phyloP scores from a whole-genome alignment of 37 sponge, comb jelly and placozoan genomes.

The Geodia barretti region DNA sequence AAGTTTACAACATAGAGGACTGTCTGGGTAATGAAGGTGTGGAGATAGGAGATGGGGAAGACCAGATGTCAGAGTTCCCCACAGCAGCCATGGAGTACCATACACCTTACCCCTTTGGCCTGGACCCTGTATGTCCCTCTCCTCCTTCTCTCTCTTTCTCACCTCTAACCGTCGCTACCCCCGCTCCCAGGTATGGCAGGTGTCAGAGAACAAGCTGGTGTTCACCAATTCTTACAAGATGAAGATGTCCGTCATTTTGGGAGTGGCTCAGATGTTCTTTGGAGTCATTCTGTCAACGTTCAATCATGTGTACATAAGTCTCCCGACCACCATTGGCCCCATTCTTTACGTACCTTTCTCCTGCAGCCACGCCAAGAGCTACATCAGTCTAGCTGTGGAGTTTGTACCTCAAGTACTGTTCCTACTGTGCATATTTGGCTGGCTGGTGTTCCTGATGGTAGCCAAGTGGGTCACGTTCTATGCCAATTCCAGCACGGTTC shows the following conservation, averaged over 20 bases:
- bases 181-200: slow-evolving; percentile 69
- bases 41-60: not conserved
- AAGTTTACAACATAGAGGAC: no score
- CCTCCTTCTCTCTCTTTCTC: not conserved
- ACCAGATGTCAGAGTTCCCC: slow-evolving; percentile 16
- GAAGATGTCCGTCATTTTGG: slow-evolving; percentile 85
- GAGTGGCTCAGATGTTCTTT: slow-evolving; percentile 81
- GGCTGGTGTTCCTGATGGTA: slow-evolving; percentile 69
- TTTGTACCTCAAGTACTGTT: slow-evolving; percentile 75
- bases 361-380: slow-evolving; percentile 59
- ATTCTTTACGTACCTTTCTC: not conserved
- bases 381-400: slow-evolving; percentile 45
- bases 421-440: slow-evolving; percentile 73
- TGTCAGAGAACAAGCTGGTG: slow-evolving; percentile 71
- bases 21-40: no score
- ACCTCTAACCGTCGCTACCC: not conserved
- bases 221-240: slow-evolving; percentile 85
- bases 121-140: slow-evolving; percentile 76
- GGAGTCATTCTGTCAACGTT: slow-evolving; percentile 72
- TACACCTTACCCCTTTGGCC: slow-evolving; percentile 78
- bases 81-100: slow-evolving; percentile 23
- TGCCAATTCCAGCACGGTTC: slow-evolving; percentile 2
- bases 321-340: not conserved
- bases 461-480: slow-evolving; percentile 70
- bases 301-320: slow-evolving; percentile 60